Evolutionary conservation across 2,888 invertebrate species (phyloP).

Genomic region (Sussaba pulchella): DNA sequence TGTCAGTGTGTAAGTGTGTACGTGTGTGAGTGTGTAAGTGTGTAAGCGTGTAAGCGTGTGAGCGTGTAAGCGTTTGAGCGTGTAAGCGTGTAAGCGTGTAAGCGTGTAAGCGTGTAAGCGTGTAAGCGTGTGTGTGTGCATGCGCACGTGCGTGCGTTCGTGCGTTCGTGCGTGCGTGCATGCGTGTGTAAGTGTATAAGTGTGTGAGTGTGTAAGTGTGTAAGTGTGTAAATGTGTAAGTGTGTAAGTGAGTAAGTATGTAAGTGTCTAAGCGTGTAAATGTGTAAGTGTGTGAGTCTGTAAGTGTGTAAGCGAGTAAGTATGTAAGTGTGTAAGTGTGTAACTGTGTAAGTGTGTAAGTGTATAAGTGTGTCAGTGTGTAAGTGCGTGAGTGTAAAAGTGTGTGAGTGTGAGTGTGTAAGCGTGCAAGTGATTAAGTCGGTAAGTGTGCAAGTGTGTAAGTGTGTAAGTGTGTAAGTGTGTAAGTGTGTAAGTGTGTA

Average conservation of each 20-base stretch:
- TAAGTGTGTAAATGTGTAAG: neutral
- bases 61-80: no score
- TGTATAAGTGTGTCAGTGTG: neutral
- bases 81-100: neutral
- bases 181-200: neutral
- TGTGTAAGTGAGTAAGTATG: neutral
- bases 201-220: neutral
- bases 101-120: neutral
- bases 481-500: slow-evolving; percentile 18
- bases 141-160: slow-evolving; percentile 11
- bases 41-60: no score
- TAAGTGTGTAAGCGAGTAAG: neutral
- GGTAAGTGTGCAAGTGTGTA: slow-evolving; percentile 19
- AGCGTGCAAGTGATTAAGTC: neutral
- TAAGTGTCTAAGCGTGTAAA: no score
- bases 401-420: slow-evolving; percentile 8
- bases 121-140: neutral
- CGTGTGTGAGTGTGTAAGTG: no score
- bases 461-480: slow-evolving; percentile 23
- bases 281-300: neutral
- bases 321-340: neutral
- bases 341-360: neutral
- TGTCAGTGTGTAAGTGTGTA: no score
- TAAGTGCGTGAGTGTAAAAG: neutral
- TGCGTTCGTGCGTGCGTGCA: neutral